Base-by-base conservation (phyloP, 2,113 vertebrate genomes). In the Channa argus region DNA sequence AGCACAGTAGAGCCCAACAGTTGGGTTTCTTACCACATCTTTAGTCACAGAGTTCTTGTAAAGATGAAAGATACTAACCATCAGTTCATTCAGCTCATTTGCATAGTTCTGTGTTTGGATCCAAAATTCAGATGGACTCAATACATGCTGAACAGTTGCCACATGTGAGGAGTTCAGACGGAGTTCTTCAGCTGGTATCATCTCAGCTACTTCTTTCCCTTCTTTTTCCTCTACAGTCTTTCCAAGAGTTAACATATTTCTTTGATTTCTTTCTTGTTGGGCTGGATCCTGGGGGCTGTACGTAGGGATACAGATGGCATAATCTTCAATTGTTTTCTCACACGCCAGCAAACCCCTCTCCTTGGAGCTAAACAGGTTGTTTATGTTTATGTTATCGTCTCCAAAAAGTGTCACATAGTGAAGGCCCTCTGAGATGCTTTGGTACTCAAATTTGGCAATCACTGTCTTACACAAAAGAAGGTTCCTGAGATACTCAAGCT, bases 321-420 rank as follows among this genome's bases (percentile, higher is more conserved):
- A 85, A 55, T 89, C 71, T 4, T 6, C 63, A 58, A 59, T 56
- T 2, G 45, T 65, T 79, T 71, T 92, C 47, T 91, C 83, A 66
- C 59, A 70, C 33, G 90, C 82, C 6, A 83, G 37, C 37, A 85
- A 64, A 79, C 93, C 94, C 53, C 83, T 90, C 33, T 94, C 90
- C 60, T 87, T 93, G 4, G 88, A 87, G 37, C 92, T 93, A 68
- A 96, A 98, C 2, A 95, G 63, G 13, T 71, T 71, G 79, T 98
- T 99, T 39, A 99, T 86, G 66, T 96, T 95, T 0, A 85, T 14
- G 1, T 95, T 95, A 0, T 96, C 92, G 36, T 97, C 94, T 8
- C 94, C 94, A 36, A 95, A 96, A 0, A 99, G 83, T 0, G 87
- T 96, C 54, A 98, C 93, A 0, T 96, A 97, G 74, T 99, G 95